phyloP scores from a whole-genome alignment of 2,797 vertebrate species.

The Cossypha caffra region DNA sequence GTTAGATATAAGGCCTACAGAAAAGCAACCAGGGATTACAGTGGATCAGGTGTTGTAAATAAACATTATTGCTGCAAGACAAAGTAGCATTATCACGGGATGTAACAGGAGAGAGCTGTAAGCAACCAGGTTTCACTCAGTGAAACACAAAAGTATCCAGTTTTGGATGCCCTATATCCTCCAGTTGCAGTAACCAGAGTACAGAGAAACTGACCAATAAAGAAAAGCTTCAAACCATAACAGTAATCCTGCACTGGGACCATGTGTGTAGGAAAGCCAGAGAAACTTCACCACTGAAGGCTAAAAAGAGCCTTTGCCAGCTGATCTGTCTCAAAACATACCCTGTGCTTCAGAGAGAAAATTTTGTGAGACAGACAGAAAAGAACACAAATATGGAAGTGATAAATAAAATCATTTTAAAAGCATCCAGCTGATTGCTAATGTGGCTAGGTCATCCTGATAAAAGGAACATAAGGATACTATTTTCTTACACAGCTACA shows the following conservation, averaged over 20 bases:
- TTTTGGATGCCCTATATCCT: background rate
- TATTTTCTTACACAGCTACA: background rate
- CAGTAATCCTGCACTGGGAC: background rate
- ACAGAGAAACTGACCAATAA: background rate
- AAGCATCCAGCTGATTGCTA: constrained; percentile 28
- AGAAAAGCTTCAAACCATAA: background rate
- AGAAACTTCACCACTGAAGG: background rate
- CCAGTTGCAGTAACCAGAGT: background rate
- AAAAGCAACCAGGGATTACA: background rate
- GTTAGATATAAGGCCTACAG: background rate
- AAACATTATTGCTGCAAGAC: background rate
- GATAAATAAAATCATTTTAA: constrained; percentile 47
- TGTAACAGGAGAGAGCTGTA: background rate
- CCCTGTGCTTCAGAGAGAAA: background rate
- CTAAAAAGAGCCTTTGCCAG: background rate
- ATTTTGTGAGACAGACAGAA: background rate
- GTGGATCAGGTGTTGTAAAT: background rate
- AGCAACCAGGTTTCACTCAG: background rate
- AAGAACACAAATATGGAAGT: constrained; percentile 55
- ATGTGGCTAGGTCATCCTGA: constrained; percentile 4
- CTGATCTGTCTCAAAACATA: background rate
- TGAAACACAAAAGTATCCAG: background rate
- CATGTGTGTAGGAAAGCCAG: background rate
- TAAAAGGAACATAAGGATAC: constrained; percentile 37
- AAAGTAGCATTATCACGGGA: background rate